Evolutionary conservation across 2,113 vertebrate species (phyloP), one percentile per base, ranked within the genome.

Genomic region (Prionailurus viverrinus): DNA sequence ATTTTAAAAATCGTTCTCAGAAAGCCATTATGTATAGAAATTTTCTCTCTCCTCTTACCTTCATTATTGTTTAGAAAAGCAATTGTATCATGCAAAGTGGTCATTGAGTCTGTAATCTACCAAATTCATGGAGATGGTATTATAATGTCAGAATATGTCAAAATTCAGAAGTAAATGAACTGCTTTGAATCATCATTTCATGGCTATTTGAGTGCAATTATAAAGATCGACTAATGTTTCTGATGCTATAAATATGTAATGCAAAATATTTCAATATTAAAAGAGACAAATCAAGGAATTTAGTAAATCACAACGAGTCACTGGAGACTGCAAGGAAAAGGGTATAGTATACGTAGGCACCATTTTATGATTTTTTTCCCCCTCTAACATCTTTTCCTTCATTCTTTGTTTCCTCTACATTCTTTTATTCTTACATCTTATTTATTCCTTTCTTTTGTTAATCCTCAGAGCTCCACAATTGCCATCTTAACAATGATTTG

Each of bases 131-230:
- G 5, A 5, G 27, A 65, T 89, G 29, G 1, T 63, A 94, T 45
- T 92, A 87, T 71, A 76, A 82, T 92, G 19, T 85, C n/a, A 81
- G 73, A 88, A 91, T 83, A 45, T 92, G 92, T 96, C 45, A 93
- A 96, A 91, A 68, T 91, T 98, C 96, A 96, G 92, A 98, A 96
- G 84, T 63, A 31, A 71, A 79, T 98, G 48, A 92, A 91, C 4
- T 41, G 6, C 33, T 91, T 96, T 91, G 55, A 97, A 51, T 63
- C 16, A 92, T 82, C 18, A 90, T 89, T 96, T 73, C 66, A 58
- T 27, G 97, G 92, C 36, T 61, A 11, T 4, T 91, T 78, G 19
- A 82, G 10, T 51, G 13, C 12, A 89, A 53, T 89, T 93, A 55
- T 91, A 51, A 97, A 96, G 36, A 88, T 51, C n/a, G 89, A 83